Evolutionary conservation across 2,888 invertebrate genomes (phyloP).

Genomic region (Leptopilina myrica): DNA sequence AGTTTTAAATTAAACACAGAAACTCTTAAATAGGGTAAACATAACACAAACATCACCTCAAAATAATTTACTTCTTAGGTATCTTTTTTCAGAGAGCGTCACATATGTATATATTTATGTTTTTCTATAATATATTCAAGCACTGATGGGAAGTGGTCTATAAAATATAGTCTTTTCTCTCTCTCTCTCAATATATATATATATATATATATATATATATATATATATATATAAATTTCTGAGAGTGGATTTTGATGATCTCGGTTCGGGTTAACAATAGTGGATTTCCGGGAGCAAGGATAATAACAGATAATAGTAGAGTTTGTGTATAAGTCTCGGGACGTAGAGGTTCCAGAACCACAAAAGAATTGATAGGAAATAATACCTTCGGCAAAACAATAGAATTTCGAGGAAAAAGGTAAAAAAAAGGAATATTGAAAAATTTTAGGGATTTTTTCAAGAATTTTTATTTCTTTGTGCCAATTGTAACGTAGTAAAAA

Average conservation of each 20-base stretch:
- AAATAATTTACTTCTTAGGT: too few species aligned
- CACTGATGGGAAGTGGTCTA: too few species aligned
- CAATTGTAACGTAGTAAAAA: too few species aligned
- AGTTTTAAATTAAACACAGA: too few species aligned
- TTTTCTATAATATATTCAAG: too few species aligned
- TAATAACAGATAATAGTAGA: conserved; percentile 39
- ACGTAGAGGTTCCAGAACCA: background rate
- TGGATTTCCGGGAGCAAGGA: conserved; percentile 38
- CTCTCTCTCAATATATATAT: background rate
- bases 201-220: background rate
- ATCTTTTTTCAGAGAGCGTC: too few species aligned
- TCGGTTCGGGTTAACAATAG: conserved; percentile 12
- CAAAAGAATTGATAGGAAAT: conserved; percentile 32
- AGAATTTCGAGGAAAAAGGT: background rate
- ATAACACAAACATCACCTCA: too few species aligned
- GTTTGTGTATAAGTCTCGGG: conserved; percentile 17
- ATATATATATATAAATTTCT: background rate
- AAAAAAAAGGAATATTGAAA: too few species aligned
- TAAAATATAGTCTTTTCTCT: background rate
- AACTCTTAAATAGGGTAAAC: too few species aligned
- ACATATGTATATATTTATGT: too few species aligned
- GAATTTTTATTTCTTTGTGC: background rate
- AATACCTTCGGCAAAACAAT: conserved; percentile 22
- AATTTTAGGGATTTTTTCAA: background rate
- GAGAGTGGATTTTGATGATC: conserved; percentile 20